These are phyloP conservation scores for Lepus europaeus DNA, from an alignment of 2,113 vertebrate species.

Conservation along the genomic window DNA sequence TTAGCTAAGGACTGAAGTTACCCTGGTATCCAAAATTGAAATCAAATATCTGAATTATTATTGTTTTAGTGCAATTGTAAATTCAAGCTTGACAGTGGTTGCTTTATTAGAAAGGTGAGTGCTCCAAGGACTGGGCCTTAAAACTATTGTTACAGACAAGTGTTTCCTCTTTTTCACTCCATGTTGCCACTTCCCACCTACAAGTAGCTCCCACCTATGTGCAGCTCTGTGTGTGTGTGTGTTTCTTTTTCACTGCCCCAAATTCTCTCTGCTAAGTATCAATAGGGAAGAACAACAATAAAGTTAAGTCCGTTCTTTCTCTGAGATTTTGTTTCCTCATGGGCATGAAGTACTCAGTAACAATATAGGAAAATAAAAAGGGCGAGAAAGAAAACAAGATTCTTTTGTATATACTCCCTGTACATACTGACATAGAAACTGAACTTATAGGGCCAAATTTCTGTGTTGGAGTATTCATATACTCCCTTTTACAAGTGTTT, in stretches of 20 bases:
- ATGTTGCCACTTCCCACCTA: neutral
- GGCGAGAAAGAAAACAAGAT: neutral
- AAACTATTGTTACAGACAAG: neutral
- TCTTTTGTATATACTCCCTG: neutral
- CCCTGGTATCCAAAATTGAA: slow-evolving; percentile 88
- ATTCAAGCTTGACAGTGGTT: neutral
- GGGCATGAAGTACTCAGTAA: neutral
- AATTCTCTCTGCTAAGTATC: neutral
- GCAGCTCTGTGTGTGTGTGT: neutral
- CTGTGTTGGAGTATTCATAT: neutral
- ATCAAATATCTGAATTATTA: slow-evolving; percentile 72
- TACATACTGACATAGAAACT: neutral
- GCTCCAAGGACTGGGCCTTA: neutral
- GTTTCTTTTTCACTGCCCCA: neutral
- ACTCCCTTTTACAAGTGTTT: neutral
- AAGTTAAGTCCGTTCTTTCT: neutral
- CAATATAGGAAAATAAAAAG: neutral
- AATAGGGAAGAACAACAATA: neutral
- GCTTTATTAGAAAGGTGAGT: neutral
- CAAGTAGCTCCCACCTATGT: too few species aligned
- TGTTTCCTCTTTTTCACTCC: neutral
- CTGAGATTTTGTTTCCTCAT: neutral
- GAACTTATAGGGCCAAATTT: neutral
- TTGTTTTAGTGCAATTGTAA: neutral
- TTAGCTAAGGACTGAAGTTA: slow-evolving; percentile 88